phyloP scores from a whole-genome alignment of 2,888 invertebrate species.

The Parapristionchus giblindavisi region DNA sequence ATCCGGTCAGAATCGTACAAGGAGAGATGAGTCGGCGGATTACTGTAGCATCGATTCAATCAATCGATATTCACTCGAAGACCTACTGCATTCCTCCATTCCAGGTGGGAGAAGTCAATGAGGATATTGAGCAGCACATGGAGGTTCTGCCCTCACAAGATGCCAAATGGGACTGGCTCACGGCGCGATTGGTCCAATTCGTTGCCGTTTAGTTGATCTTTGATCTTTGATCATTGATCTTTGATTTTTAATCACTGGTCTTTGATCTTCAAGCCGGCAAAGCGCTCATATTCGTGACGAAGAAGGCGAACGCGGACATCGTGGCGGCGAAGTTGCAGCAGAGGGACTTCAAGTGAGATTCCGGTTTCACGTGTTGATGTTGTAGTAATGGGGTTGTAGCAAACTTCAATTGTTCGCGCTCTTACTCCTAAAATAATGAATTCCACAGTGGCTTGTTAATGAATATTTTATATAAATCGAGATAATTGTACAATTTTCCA shows the following conservation, averaged over 20 bases:
- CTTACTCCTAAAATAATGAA: too few relatives aligned
- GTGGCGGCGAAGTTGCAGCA: slow-evolving; percentile 61
- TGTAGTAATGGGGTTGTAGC: too few relatives aligned
- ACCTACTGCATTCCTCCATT: too few relatives aligned
- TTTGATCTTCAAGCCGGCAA: slow-evolving; percentile 87
- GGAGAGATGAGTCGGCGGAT: too few relatives aligned
- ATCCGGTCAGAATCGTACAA: slow-evolving; percentile 94
- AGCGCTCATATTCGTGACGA: slow-evolving; percentile 94
- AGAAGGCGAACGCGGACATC: slow-evolving; percentile 93
- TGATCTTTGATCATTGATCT: neutral
- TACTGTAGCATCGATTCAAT: too few relatives aligned
- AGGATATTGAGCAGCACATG: slow-evolving; percentile 90
- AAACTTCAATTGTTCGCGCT: too few relatives aligned
- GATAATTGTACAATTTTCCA: too few relatives aligned
- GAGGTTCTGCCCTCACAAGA: slow-evolving; percentile 75
- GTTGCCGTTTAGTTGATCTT: slow-evolving; percentile 76
- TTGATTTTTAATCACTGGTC: too few relatives aligned
- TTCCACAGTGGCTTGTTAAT: too few relatives aligned
- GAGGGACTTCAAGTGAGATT: slow-evolving; percentile 34
- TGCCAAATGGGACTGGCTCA: slow-evolving; percentile 93
- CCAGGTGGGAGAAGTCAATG: slow-evolving; percentile 77
- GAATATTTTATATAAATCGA: too few relatives aligned
- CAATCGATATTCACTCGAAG: too few relatives aligned
- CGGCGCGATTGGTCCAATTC: slow-evolving; percentile 85
- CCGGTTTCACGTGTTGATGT: too few relatives aligned